Base-by-base conservation (phyloP, 37 sponge, comb jelly and placozoan species). In the Beroe ovata region DNA sequence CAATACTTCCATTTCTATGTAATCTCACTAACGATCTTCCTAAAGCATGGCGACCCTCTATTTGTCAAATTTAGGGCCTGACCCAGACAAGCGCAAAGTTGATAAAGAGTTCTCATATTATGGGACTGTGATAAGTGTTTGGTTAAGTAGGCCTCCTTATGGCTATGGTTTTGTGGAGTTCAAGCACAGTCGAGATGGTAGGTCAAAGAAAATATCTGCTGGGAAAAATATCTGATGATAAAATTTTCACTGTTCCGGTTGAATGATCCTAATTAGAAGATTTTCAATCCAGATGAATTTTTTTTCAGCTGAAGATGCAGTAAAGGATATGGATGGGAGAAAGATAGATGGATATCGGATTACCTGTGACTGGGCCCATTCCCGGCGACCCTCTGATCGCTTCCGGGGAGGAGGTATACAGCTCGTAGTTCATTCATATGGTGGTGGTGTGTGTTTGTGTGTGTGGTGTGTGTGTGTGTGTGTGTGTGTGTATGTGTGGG, bases 11-110 rank as follows among this genome's bases (percentile, higher is more conserved):
- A n/a, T n/a, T n/a, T n/a, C n/a, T n/a, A n/a, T n/a, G n/a, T n/a
- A n/a, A n/a, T n/a, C n/a, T n/a, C n/a, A n/a, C n/a, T n/a, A n/a
- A n/a, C n/a, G n/a, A n/a, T n/a, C n/a, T n/a, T n/a, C n/a, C n/a
- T 32, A 66, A 34, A 66, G 69, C 69, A 66, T 66, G 69, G 69
- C 69, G 29, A 66, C 69, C 36, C 69, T 66, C 69, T 66, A 66
- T 66, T 66, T 66, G 69, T 66, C 69, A 1, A 66, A 66, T 33
- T 32, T 66, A 37, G 69, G 69, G 0, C 32, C 69, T 25, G 69
- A 66, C 69, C 69, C 69, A 4, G 69, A 66, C 30, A 66, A 66
- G 35, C 69, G 69, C 34, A 66, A 66, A 37, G 69, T 66, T 29
- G 69, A 66, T 11, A 66, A 66, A 30, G 69, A 66, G 69, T 66